Base-by-base conservation (phyloP, 1,140 invertebrate genomes). In the Drosophila quadrilineata region DNA sequence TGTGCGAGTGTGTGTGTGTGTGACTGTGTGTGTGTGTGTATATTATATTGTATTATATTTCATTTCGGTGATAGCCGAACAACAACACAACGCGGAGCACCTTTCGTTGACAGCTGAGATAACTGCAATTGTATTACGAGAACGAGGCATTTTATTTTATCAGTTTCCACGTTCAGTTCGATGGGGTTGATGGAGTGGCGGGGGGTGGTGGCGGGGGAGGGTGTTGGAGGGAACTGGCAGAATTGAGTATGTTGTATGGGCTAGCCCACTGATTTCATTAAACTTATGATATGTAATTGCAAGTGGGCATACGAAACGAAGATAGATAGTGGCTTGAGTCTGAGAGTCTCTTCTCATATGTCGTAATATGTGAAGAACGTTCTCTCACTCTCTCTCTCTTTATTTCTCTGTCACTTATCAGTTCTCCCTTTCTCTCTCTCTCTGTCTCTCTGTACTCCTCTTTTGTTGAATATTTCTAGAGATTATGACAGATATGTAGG, bases 1-100 rank as follows among this genome's bases (percentile, higher is more conserved):
- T 35, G 29, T 24, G 36, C 21, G 45, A 26, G 16, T 8, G 10
- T 31, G 28, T 14, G 33, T 26, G 41, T 28, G 41, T 28, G 26
- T 9, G 26, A 14, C 12, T 26, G 33, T 48, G 58, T 50, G 35
- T 45, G 45, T 64, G 59, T 46, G 53, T 38, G 36, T 40, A 10
- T 53, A n/a, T 40, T 79, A 71, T 75, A 75, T 65, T 84, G 52
- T 84, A 79, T 80, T 79, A 62, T 79, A 84, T 84, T 84, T 82
- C 77, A 82, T 82, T 82, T 82, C 43, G 56, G 33, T 75, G 76
- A 80, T 80, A 80, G 69, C 54, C 52, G n/a, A n/a, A n/a, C n/a
- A n/a, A 43, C 33, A 49, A 50, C 16, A 59, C 28, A 54, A 56
- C 28, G 8, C 45, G 52, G 40, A 46, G 50, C 60, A 57, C 54